These are phyloP conservation scores for Ormyrus rosae DNA, from an alignment of 2,888 invertebrate species.

Conservation along the genomic window DNA sequence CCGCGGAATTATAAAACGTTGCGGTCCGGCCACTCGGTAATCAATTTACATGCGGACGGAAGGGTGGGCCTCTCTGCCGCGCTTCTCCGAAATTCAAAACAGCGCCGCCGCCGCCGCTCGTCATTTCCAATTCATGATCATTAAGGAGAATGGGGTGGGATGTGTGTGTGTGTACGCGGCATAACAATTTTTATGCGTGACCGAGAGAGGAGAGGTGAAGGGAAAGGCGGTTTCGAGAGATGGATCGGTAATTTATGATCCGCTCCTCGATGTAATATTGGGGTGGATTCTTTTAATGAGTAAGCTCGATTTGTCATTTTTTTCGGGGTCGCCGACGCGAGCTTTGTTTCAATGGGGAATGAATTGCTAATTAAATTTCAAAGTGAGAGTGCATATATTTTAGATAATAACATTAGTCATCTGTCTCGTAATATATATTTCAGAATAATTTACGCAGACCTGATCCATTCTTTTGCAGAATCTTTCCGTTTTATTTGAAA, in stretches of 20 bases:
- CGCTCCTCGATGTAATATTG: background rate
- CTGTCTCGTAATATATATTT: too few relatives aligned
- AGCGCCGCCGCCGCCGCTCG: conserved; percentile 16
- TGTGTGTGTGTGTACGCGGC: background rate
- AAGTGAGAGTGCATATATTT: too few relatives aligned
- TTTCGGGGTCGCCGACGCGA: background rate
- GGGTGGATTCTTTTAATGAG: background rate
- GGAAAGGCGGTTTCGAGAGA: conserved; percentile 15
- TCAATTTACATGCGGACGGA: conserved; percentile 44
- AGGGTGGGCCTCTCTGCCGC: conserved; percentile 16
- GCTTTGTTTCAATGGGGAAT: too few relatives aligned
- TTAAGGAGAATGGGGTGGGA: conserved; percentile 46
- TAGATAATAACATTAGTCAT: too few relatives aligned
- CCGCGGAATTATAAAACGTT: conserved; percentile 10
- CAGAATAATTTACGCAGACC: too few relatives aligned
- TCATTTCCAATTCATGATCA: conserved; percentile 62
- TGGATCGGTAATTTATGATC: conserved; percentile 43
- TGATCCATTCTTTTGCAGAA: too few relatives aligned
- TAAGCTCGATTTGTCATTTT: background rate
- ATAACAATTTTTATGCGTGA: conserved; percentile 36
- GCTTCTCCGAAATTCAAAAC: conserved; percentile 53
- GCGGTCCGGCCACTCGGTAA: conserved; percentile 20
- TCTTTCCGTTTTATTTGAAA: too few relatives aligned
- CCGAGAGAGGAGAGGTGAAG: background rate
- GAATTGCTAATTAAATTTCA: too few relatives aligned